Base-by-base conservation (phyloP, 2,888 invertebrate species). In the Drosophila flavopinicola region DNA sequence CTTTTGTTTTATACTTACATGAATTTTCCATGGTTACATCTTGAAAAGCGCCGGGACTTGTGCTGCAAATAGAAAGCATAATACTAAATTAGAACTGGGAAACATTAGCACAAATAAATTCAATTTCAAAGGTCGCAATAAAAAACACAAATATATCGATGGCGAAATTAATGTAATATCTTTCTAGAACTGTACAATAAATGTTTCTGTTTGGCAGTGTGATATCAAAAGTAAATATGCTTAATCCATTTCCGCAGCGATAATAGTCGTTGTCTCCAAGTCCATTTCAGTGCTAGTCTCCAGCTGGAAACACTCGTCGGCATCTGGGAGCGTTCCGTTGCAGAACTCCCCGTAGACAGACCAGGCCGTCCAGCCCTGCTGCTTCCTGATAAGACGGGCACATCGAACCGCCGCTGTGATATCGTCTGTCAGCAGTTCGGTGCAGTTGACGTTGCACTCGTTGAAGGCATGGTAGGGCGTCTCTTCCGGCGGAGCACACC, bases 21-120 rank as follows among this genome's bases (percentile, higher is more conserved):
- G 91, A 88, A 78, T 88, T 90, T 79, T 93, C 93, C 88, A 94
- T 90, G 41, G 94, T 93, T 90, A 94, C 93, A 92, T 95, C 95
- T 90, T 94, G 94, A 65, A 94, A 91, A 87, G 94, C 94, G 69
- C 94, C 93, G 13, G 95, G 95, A 88, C 94, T 94, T 52, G 94
- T 94, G 88, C 95, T 95, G 93, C 45, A 93, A 93, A 84, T 69
- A 89, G 83, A 80, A 85, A 72, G 69, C 75, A 32, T 38, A 7
- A 10, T 38, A 53, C 9, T 20, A 20, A 20, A 3, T 20, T 20
- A 20, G 6, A 38, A 23, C 37, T 11, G 20, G n/a, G 1, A 17
- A 42, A 49, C 1, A 33, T 2, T 4, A 39, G 20, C 11, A 37
- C 1, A 4, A 29, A 20, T 10, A 3, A 29, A 30, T 17, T 37